A percentile compares a stretch with the other conserved stretches of the same genome.
phyloP scores from a whole-genome alignment of 2,797 vertebrate species.

The Sebastes matsubarae region DNA sequence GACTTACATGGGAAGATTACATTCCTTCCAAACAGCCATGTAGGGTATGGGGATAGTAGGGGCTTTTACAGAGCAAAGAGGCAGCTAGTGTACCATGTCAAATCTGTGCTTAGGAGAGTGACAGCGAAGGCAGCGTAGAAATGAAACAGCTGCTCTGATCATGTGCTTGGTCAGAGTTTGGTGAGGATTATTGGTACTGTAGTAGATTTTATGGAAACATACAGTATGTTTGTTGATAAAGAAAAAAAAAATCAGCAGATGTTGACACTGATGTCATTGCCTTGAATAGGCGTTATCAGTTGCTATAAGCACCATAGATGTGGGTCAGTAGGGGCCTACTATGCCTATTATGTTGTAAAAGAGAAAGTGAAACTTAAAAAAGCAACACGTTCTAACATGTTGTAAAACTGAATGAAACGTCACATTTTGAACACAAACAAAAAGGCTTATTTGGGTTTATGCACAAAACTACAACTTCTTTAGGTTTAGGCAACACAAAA shows the following conservation, averaged over 20 bases:
- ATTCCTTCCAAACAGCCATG: constrained; percentile 58
- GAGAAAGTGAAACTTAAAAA: too few species aligned
- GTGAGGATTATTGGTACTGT: background rate
- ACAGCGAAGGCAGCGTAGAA: constrained; percentile 18
- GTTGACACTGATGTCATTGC: background rate
- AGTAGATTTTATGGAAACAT: background rate
- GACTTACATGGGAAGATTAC: constrained; percentile 52
- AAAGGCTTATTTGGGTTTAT: too few species aligned
- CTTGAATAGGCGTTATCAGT: too few species aligned
- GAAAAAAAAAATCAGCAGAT: background rate
- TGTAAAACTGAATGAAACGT: too few species aligned
- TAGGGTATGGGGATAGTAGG: constrained; percentile 33
- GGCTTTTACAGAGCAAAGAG: constrained; percentile 35
- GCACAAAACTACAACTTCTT: too few species aligned
- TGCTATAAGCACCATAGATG: too few species aligned
- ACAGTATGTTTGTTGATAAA: background rate
- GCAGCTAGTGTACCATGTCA: constrained; percentile 55
- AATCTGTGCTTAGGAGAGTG: constrained; percentile 45
- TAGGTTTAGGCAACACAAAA: too few species aligned
- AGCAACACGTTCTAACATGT: too few species aligned
- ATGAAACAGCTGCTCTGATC: constrained; percentile 18
- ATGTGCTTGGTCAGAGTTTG: background rate
- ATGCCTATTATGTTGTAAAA: too few species aligned
- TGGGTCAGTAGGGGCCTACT: too few species aligned
- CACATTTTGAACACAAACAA: too few species aligned